Evolutionary conservation across 2,113 vertebrate species (phyloP).

Genomic region (Peucedramus taeniatus): DNA sequence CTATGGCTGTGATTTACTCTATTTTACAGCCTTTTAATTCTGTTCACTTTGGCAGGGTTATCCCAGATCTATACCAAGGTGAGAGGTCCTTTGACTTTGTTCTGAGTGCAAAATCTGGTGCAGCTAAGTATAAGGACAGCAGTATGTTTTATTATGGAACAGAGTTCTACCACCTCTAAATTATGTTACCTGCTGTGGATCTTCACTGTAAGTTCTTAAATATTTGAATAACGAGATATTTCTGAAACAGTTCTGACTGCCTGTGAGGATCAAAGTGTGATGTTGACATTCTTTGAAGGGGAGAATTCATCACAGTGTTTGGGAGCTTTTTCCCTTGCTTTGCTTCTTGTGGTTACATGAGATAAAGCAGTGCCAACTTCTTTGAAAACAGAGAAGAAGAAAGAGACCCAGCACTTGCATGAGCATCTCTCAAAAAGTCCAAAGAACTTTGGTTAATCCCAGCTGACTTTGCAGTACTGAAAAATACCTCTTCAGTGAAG

Average conservation of each 20-base stretch:
- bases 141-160: not conserved
- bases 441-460: not conserved
- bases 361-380: not conserved
- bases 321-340: not conserved
- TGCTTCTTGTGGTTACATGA: not conserved
- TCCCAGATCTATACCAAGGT: not conserved
- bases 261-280: slow-evolving; percentile 1
- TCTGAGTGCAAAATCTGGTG: not conserved
- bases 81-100: not conserved
- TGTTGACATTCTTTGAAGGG: slow-evolving; percentile 20
- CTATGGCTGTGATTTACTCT: slow-evolving; percentile 22
- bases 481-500: not conserved
- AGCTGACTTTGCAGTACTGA: not conserved
- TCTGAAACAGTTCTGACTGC: slow-evolving; percentile 10
- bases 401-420: not conserved
- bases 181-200: not conserved
- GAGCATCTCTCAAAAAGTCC: not conserved
- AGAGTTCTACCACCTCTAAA: not conserved
- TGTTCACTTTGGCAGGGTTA: slow-evolving; percentile 7
- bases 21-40: slow-evolving; percentile 36
- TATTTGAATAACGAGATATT: slow-evolving; percentile 34
- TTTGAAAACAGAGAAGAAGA: not conserved
- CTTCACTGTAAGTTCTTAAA: not conserved
- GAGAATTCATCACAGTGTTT: not conserved
- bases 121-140: not conserved